Percentiles rank a stretch among this genome's conserved stretches.
phyloP scores from a whole-genome alignment of 30 jellyfish, hydroid and myxozoan genomes.

The Aurelia sp. region DNA sequence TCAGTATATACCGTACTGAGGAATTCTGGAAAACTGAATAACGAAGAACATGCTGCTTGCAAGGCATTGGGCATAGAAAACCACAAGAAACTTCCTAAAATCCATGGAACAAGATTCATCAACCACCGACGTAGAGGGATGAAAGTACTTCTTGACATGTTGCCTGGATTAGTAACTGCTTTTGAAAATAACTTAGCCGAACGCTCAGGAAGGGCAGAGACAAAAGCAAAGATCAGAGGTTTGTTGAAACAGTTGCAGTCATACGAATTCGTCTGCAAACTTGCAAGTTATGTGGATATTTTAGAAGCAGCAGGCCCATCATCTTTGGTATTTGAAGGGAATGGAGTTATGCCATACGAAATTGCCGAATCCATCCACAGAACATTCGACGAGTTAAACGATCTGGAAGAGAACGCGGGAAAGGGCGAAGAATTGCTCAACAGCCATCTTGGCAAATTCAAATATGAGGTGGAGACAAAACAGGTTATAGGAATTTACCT shows the following conservation, averaged over 20 bases:
- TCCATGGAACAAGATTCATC: constrained; percentile 57
- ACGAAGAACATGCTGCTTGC: constrained; percentile 24
- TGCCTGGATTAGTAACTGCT: constrained; percentile 72
- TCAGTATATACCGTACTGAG: constrained; percentile 10
- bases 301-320: constrained; percentile 63
- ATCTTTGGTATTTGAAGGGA: constrained; percentile 68
- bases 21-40: constrained; percentile 51
- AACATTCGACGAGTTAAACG: constrained; percentile 58
- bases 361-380: constrained; percentile 32
- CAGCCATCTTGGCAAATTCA: constrained; percentile 55
- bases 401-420: constrained; percentile 39
- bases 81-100: constrained; percentile 55
- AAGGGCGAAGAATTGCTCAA: constrained; percentile 69
- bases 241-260: constrained; percentile 42
- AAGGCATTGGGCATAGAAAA: constrained; percentile 30
- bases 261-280: constrained; percentile 49
- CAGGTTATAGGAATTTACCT: background rate
- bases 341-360: constrained; percentile 57
- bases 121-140: constrained; percentile 42
- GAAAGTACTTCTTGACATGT: constrained; percentile 24
- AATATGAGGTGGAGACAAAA: constrained; percentile 10
- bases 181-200: constrained; percentile 66
- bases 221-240: constrained; percentile 69
- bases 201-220: constrained; percentile 56
- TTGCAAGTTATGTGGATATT: constrained; percentile 64